phyloP scores from a whole-genome alignment of 2,113 vertebrate genomes.

The Cervus canadensis region DNA sequence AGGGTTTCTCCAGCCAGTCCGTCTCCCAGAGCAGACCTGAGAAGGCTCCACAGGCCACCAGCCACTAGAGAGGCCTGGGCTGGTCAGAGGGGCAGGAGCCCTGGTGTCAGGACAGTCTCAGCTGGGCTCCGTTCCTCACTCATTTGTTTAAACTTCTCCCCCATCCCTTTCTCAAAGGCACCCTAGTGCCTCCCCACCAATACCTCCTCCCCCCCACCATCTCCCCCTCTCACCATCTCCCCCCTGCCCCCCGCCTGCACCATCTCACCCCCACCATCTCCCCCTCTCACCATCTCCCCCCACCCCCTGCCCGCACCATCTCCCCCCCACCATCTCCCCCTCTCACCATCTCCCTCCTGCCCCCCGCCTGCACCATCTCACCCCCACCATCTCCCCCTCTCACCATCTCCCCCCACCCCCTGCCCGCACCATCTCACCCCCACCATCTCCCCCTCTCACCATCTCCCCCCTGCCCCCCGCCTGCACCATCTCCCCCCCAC shows the following conservation, averaged over 20 bases:
- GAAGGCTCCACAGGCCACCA: neutral
- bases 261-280: neutral
- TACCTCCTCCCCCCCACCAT: neutral
- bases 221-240: neutral
- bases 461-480: too few relatives aligned
- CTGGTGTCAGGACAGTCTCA: neutral
- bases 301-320: neutral
- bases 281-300: neutral
- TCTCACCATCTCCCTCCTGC: too few relatives aligned
- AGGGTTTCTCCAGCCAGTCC: neutral
- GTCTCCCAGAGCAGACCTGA: neutral
- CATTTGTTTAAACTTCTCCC: neutral
- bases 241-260: accelerated
- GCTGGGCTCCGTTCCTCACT: neutral
- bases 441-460: too few relatives aligned
- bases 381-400: too few relatives aligned
- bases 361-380: too few relatives aligned
- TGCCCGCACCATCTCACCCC: too few relatives aligned
- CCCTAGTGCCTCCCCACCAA: neutral
- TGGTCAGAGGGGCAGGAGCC: neutral
- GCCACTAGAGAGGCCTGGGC: neutral
- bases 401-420: too few relatives aligned
- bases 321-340: neutral
- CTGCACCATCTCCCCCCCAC: too few relatives aligned
- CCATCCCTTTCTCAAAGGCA: neutral